Conservation (phyloP, 2,797 vertebrate genomes). For the Hippoglossus hippoglossus region DNA sequence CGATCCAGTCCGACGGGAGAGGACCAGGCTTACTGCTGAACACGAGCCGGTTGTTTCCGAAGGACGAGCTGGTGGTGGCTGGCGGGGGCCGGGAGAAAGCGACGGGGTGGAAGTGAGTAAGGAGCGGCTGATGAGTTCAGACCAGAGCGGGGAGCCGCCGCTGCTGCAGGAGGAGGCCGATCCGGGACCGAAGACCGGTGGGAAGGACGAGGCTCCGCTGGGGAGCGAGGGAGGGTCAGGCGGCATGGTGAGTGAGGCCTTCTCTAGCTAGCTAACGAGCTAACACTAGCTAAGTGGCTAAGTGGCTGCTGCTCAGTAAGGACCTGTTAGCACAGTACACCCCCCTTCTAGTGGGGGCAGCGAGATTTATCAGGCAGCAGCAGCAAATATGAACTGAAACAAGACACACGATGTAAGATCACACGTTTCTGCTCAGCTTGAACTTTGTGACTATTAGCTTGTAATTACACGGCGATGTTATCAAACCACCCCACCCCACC, state of each 20-base stretch:
- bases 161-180: conserved; percentile 89
- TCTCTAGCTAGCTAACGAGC: conserved; percentile 41
- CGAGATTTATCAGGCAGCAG: conserved; percentile 21
- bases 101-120: conserved; percentile 85
- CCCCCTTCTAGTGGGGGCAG: conserved; percentile 3
- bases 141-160: conserved; percentile 87
- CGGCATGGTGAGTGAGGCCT: conserved; percentile 87
- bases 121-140: conserved; percentile 90
- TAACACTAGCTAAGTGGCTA: conserved; percentile 42
- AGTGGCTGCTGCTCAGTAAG: conserved; percentile 24
- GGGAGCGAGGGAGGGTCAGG: conserved; percentile 82
- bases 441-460: neutral
- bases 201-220: conserved; percentile 81
- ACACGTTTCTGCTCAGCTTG: neutral
- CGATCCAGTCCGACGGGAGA: conserved; percentile 60
- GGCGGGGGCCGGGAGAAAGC: conserved; percentile 81
- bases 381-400: conserved; percentile 34
- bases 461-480: neutral
- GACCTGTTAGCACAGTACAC: conserved; percentile 53
- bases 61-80: conserved; percentile 51
- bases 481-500: neutral
- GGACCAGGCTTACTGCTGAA: conserved; percentile 61
- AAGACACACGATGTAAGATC: neutral
- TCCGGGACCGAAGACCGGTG: conserved; percentile 83
- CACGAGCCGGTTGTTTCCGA: conserved; percentile 46